phyloP scores from a whole-genome alignment of 1,140 invertebrate genomes.

The Tetragonula clypearis region DNA sequence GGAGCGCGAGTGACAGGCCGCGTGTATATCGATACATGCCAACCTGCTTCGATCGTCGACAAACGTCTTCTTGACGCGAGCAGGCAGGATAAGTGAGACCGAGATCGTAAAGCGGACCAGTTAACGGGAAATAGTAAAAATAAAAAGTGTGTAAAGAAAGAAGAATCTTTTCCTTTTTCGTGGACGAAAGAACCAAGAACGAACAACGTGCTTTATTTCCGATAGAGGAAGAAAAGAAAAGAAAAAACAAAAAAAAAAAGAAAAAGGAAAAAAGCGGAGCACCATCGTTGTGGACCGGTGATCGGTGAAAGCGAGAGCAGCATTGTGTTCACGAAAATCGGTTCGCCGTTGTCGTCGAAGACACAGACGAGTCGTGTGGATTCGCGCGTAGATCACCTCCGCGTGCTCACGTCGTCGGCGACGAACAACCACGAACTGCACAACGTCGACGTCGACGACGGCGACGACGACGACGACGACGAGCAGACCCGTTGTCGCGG shows the following conservation, averaged over 20 bases:
- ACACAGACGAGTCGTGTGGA: slow-evolving; percentile 15
- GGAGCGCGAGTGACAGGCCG: slow-evolving; percentile 24
- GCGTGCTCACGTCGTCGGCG: neutral
- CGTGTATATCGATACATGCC: neutral
- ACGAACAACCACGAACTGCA: neutral
- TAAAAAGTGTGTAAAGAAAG: too few species aligned
- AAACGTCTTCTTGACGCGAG: neutral
- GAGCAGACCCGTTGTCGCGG: slow-evolving; percentile 3
- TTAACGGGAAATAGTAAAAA: too few species aligned
- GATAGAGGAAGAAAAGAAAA: too few species aligned
- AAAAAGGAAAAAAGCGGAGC: too few species aligned
- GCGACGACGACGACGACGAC: neutral
- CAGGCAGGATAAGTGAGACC: neutral
- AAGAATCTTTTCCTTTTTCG: too few species aligned
- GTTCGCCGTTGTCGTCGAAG: neutral
- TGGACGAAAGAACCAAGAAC: too few species aligned
- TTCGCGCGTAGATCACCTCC: neutral
- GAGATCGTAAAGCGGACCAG: too few species aligned
- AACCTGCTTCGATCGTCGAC: neutral
- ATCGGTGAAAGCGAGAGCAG: too few species aligned
- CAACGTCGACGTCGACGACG: neutral
- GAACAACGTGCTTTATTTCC: too few species aligned
- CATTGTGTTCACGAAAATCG: neutral
- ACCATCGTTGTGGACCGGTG: too few species aligned
- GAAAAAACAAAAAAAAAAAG: too few species aligned